phyloP scores from a whole-genome alignment of 64 coral and sea anemone genomes.

The Trachythela sp. region DNA sequence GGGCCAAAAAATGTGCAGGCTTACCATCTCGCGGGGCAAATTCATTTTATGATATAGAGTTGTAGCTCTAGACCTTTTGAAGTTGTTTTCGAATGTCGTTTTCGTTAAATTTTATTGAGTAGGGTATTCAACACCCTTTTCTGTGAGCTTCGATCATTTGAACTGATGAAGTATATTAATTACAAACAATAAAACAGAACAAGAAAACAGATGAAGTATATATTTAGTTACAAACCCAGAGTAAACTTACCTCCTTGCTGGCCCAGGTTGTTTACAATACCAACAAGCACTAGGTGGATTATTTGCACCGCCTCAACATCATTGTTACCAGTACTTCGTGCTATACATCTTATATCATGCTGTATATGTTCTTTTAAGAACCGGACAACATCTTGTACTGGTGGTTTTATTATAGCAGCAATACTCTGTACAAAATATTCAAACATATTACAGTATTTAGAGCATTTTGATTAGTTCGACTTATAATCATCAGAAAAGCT shows the following conservation, averaged over 20 bases:
- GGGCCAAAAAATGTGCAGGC: too few species aligned
- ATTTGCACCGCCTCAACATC: not conserved
- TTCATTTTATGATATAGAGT: too few species aligned
- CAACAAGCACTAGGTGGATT: not conserved
- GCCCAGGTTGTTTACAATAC: not conserved
- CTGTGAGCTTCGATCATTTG: too few species aligned
- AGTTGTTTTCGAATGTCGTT: too few species aligned
- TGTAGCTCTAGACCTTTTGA: too few species aligned
- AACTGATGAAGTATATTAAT: too few species aligned
- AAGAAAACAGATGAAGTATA: too few species aligned
- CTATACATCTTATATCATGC: not conserved
- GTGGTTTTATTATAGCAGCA: not conserved
- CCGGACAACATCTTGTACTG: not conserved
- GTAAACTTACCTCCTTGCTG: not conserved
- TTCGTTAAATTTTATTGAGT: too few species aligned
- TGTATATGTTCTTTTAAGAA: not conserved
- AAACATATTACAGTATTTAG: not conserved
- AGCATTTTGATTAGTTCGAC: not conserved
- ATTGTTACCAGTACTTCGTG: not conserved
- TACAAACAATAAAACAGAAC: too few species aligned
- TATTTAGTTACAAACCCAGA: too few species aligned
- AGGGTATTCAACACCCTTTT: too few species aligned
- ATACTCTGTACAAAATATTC: not conserved
- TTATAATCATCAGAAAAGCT: not conserved
- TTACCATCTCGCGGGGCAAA: too few species aligned